Conservation (phyloP, 2,797 vertebrate genomes). For the Threskiornis aethiopicus region DNA sequence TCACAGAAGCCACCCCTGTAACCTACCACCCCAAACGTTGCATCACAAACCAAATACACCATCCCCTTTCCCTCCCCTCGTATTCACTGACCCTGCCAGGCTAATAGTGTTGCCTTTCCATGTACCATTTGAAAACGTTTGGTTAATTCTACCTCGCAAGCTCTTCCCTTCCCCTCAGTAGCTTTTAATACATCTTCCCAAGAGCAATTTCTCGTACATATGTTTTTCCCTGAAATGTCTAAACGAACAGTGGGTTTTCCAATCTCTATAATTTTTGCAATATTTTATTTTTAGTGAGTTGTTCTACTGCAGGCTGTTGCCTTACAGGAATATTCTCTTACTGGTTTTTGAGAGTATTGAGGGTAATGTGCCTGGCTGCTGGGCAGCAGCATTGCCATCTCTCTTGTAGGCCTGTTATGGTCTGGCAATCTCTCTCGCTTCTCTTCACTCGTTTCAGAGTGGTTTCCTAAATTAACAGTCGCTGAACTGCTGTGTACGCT, state of each 20-base stretch:
- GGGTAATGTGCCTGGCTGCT: background rate
- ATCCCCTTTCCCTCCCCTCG: background rate
- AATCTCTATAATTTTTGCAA: background rate
- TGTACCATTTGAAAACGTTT: rapidly evolving
- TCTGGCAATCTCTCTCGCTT: background rate
- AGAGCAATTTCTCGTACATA: background rate
- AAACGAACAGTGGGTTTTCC: background rate
- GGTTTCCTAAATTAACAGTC: background rate
- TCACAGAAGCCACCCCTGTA: background rate
- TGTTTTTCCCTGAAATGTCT: background rate
- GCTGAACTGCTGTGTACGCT: background rate
- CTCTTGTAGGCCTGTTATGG: background rate
- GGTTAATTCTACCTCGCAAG: background rate
- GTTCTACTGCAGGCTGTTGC: background rate
- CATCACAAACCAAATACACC: background rate
- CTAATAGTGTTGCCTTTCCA: background rate
- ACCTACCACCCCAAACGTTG: too few relatives aligned
- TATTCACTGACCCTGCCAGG: background rate
- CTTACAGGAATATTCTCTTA: background rate
- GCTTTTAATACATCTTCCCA: background rate
- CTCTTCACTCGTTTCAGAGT: background rate
- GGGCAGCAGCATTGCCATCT: background rate
- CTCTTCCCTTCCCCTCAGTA: background rate
- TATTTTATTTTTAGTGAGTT: background rate
- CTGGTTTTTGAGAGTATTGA: background rate